Conservation (phyloP, 2,113 vertebrate species). For the Oryzias melastigma region DNA sequence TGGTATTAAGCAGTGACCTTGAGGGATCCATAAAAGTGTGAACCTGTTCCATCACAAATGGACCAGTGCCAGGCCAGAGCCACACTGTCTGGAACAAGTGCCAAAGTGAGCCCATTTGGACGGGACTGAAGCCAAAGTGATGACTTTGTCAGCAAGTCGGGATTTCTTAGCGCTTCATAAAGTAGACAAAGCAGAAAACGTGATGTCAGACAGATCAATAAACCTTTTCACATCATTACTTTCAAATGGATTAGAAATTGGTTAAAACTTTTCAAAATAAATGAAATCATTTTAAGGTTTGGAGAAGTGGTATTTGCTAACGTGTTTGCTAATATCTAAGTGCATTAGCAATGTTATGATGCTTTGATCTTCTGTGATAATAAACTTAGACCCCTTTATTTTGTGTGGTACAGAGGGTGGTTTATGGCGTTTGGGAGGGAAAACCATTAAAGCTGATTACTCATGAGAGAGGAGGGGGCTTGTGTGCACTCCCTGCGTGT, state of each 20-base stretch:
- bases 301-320: too few species aligned
- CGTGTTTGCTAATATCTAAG: too few species aligned
- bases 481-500: conserved; percentile 38
- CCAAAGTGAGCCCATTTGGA: conserved; percentile 23
- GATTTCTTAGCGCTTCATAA: conserved; percentile 22
- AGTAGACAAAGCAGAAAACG: neutral
- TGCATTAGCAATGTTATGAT: too few species aligned
- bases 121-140: conserved; percentile 20
- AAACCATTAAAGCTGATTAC: conserved; percentile 55
- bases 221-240: neutral
- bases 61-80: conserved; percentile 18
- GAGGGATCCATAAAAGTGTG: conserved; percentile 22
- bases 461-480: conserved; percentile 48
- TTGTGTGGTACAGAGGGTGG: conserved; percentile 18
- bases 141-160: conserved; percentile 33
- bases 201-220: neutral
- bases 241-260: too few species aligned
- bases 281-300: too few species aligned
- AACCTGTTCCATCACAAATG: conserved; percentile 26
- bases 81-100: conserved; percentile 3
- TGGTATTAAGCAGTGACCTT: conserved; percentile 38
- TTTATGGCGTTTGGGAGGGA: conserved; percentile 22
- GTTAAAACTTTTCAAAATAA: too few species aligned
- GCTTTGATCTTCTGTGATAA: too few species aligned
- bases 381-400: neutral